Conservation (phyloP, 2,888 invertebrate genomes). For the Diarsia dahlii region DNA sequence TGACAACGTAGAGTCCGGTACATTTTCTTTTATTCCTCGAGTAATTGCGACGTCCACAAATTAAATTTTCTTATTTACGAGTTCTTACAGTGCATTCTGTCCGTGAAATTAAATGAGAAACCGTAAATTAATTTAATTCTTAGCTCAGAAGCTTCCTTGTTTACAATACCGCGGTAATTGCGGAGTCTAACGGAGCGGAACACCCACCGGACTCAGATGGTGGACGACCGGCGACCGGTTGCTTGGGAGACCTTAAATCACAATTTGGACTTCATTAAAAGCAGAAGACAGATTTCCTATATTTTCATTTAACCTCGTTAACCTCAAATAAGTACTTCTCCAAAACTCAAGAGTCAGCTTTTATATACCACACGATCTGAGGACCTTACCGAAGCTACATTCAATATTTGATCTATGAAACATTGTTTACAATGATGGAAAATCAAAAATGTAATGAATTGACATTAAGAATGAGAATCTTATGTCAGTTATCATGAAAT, state of each 20-base stretch:
- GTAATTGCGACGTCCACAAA: neutral
- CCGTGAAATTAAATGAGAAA: conserved; percentile 41
- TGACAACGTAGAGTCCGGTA: neutral
- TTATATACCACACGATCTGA: neutral
- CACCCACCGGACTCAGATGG: neutral
- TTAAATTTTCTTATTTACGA: conserved; percentile 39
- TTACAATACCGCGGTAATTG: conserved; percentile 20
- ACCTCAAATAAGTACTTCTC: neutral
- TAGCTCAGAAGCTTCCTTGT: conserved; percentile 28
- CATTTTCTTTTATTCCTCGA: neutral
- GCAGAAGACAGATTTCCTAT: neutral
- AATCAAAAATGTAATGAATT: neutral
- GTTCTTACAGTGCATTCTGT: conserved; percentile 5
- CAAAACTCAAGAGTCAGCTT: neutral
- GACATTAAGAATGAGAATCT: neutral
- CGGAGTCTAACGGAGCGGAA: conserved; percentile 6
- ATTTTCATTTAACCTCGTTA: neutral
- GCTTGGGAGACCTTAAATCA: conserved; percentile 3
- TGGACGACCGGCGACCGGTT: neutral
- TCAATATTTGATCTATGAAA: neutral
- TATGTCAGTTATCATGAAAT: neutral
- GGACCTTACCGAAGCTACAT: neutral
- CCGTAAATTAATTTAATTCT: conserved; percentile 36
- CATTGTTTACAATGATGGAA: neutral
- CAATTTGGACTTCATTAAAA: neutral